Evolutionary conservation across 2,113 vertebrate species (phyloP).

Genomic region (Ameiurus melas): DNA sequence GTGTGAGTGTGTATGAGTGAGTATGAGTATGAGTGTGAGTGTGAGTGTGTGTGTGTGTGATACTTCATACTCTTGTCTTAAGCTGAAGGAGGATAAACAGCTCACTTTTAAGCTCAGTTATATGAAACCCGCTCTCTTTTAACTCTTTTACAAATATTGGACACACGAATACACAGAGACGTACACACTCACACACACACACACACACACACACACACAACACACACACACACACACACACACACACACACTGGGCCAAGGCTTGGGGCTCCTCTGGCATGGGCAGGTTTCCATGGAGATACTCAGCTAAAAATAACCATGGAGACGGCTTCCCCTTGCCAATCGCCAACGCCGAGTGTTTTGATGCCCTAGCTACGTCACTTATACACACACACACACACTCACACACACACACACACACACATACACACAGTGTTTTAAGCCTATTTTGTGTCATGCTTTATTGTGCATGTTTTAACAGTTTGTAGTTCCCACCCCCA

Average conservation of each 20-base stretch:
- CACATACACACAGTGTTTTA: neutral
- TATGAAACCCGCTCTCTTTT: neutral
- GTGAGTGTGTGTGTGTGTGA: constrained; percentile 1
- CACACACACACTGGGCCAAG: constrained; percentile 41
- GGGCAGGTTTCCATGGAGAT: constrained; percentile 65
- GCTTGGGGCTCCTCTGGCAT: constrained; percentile 38
- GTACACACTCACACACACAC: constrained; percentile 28
- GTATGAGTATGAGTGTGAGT: constrained; percentile 27
- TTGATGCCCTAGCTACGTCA: constrained; percentile 42
- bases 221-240: constrained; percentile 15
- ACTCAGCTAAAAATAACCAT: constrained; percentile 55
- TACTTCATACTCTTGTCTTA: neutral
- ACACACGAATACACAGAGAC: neutral
- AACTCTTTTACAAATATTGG: constrained; percentile 8
- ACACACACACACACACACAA: constrained; percentile 39
- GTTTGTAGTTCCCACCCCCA: neutral
- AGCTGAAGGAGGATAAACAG: constrained; percentile 15
- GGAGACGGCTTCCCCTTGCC: constrained; percentile 54
- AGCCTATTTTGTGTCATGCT: neutral
- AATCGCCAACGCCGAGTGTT: constrained; percentile 42
- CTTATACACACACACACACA: constrained; percentile 29
- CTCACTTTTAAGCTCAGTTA: constrained; percentile 12
- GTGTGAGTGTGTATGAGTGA: constrained; percentile 29
- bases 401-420: constrained; percentile 33
- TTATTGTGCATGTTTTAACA: neutral